These are phyloP conservation scores for Deilephila elpenor DNA, from an alignment of 2,888 invertebrate genomes.

Conservation along the genomic window DNA sequence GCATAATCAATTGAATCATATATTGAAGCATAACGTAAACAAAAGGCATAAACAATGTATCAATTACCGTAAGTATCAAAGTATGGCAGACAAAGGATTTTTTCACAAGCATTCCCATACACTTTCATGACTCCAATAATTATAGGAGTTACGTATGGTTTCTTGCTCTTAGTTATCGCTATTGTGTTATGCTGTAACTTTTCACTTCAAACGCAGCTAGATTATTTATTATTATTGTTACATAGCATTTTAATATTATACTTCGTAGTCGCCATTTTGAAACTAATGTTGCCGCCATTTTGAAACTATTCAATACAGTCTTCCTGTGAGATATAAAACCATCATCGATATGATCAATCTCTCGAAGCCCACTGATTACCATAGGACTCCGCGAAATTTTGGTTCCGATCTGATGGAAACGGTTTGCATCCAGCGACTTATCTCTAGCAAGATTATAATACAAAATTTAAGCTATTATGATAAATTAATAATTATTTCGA, in stretches of 20 bases:
- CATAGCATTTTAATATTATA: background rate
- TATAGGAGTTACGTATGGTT: constrained; percentile 51
- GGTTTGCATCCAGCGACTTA: no score
- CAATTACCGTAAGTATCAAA: constrained; percentile 44
- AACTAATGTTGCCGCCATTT: background rate
- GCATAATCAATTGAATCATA: background rate
- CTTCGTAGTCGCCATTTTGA: background rate
- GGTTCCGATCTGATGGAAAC: no score
- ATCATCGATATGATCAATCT: no score
- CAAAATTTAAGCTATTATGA: background rate
- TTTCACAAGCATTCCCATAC: constrained; percentile 57
- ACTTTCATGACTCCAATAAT: constrained; percentile 64
- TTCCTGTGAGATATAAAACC: no score
- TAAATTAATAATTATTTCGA: background rate
- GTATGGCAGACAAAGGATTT: constrained; percentile 40
- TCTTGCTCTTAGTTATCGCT: constrained; percentile 43
- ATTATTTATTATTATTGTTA: background rate
- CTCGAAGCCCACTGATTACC: no score
- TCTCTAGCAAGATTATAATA: no score
- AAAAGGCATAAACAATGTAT: constrained; percentile 14
- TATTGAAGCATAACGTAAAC: background rate
- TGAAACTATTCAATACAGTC: background rate
- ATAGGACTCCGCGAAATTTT: no score
- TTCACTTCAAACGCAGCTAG: background rate
- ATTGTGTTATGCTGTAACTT: constrained; percentile 14